Evolutionary conservation across 2,797 vertebrate genomes (phyloP), one percentile per base, ranked within the genome.

Genomic region (Gambelia wislizenii): DNA sequence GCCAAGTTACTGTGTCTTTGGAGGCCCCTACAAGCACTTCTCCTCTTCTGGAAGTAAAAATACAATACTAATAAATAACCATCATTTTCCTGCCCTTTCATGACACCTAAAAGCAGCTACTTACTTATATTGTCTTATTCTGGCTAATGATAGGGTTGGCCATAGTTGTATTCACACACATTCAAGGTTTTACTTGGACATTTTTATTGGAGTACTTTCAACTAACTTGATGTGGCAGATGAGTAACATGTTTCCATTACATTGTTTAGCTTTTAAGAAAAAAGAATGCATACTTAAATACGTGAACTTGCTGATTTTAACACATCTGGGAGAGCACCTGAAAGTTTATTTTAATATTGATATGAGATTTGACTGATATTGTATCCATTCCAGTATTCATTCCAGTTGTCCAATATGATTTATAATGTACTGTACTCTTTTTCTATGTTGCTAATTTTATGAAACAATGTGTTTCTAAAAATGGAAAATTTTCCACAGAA

Each of bases 331-430:
- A 9, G 27, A 5, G 39, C 20, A 81, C 22, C 78, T 59, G 49
- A 56, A 59, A 59, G 36, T 20, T 33, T 33, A 7, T 36, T 56
- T 54, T 56, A 79, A 36, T 7, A 61, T 61, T 61, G 20, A 30
- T 61, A 36, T 56, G 18, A 36, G 49, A 81, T 42, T 61, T 59
- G 9, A 81, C n/a, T 81, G n/a, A 22, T 81, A 56, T 27, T 81
- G 20, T 12, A 59, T 81, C 39, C 12, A 42, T 81, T 61, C n/a
- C 52, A 56, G 8, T 39, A 81, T 59, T 81, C 54, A 81, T 81
- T 81, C 78, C 8, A 56, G n/a, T 56, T 80, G 78, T 80, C 78
- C 78, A 61, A 27, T 39, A 25, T 61, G 79, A 61, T 81, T 81
- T 61, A 4, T 81, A 25, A 59, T 27, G 79, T 81, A 59, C 56